These are phyloP conservation scores for Kryphioiulus occultus DNA, from an alignment of 2,888 invertebrate genomes.

Conservation along the genomic window DNA sequence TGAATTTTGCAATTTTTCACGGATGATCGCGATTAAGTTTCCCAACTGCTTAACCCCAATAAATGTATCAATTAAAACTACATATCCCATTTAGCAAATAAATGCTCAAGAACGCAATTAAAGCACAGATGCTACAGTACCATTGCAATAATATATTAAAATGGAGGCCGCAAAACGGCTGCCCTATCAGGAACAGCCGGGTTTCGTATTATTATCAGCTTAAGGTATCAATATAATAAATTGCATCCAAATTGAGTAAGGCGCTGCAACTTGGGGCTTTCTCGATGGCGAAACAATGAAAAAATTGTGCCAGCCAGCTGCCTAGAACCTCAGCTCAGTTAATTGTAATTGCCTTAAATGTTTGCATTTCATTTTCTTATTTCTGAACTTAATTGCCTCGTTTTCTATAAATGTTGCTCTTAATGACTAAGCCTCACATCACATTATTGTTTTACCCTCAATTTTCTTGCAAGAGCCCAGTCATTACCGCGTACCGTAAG, in stretches of 20 bases:
- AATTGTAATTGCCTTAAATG: constrained; percentile 5
- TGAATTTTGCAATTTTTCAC: not conserved
- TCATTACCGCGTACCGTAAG: not conserved
- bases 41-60: not conserved
- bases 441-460: constrained; percentile 5
- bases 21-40: not conserved
- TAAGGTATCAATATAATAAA: constrained; percentile 5
- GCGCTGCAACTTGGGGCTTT: not conserved
- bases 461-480: not conserved
- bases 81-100: constrained; percentile 5
- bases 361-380: constrained; percentile 5
- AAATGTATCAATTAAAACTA: not conserved
- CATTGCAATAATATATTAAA: not conserved
- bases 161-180: not conserved
- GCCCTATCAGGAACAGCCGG: not conserved
- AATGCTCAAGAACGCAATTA: not conserved
- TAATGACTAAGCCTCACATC: constrained; percentile 5
- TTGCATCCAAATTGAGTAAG: not conserved
- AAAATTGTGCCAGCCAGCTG: not conserved
- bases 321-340: not conserved
- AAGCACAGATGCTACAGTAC: not conserved
- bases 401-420: not conserved
- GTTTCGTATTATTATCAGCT: not conserved
- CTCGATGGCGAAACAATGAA: not conserved
- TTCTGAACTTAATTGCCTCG: constrained; percentile 5